Conservation (phyloP, 1,140 invertebrate species). For the Procambarus virginalis region DNA sequence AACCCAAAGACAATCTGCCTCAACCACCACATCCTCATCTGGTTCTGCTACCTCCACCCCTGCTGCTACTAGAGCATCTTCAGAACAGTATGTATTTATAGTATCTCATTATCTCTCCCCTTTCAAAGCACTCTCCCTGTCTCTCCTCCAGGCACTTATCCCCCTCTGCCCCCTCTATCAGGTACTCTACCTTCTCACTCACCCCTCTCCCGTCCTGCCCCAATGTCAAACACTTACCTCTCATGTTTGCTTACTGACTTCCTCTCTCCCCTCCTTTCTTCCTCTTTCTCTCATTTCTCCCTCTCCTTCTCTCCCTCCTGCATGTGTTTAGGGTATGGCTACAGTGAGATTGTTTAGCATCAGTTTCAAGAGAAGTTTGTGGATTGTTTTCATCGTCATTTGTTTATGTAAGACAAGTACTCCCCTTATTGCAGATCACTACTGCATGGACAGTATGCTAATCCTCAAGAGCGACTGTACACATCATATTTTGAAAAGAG, state of each 20-base stretch:
- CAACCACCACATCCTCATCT: constrained; percentile 16
- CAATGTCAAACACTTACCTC: no score
- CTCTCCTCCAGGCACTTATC: no score
- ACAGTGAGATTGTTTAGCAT: neutral
- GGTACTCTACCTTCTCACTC: no score
- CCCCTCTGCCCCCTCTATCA: no score
- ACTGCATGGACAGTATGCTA: constrained; percentile 48
- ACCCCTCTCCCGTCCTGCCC: no score
- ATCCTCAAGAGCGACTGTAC: constrained; percentile 47
- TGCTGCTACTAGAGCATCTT: constrained; percentile 7
- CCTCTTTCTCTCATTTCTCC: no score
- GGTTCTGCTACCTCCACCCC: constrained; percentile 11
- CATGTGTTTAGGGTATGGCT: no score
- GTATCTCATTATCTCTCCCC: neutral
- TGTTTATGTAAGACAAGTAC: neutral
- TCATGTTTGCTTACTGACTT: no score
- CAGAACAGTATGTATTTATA: constrained; percentile 33
- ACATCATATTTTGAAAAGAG: constrained; percentile 56
- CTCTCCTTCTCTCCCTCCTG: neutral
- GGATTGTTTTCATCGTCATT: neutral
- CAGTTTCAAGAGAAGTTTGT: neutral
- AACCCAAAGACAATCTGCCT: constrained; percentile 2
- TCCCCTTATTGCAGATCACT: constrained; percentile 38
- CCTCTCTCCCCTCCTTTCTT: no score
- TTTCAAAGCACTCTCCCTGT: no score